phyloP scores from a whole-genome alignment of 2,113 vertebrate species.

The Oncorhynchus keta region DNA sequence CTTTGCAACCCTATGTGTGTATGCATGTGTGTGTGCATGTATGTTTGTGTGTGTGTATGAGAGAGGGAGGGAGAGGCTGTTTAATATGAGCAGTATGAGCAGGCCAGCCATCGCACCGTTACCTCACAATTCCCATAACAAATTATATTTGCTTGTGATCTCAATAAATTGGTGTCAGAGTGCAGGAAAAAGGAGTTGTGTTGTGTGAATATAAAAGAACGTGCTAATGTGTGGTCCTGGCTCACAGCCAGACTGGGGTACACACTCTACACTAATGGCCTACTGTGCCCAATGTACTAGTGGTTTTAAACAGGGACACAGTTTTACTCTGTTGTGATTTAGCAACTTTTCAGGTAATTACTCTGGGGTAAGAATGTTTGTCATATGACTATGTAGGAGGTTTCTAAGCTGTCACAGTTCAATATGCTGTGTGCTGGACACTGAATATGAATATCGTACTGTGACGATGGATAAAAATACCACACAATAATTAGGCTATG shows the following conservation, averaged over 20 bases:
- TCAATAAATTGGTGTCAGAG: slow-evolving; percentile 56
- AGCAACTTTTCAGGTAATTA: not conserved
- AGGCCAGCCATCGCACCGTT: slow-evolving; percentile 6
- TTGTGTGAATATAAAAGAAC: slow-evolving; percentile 44
- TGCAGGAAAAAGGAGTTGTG: slow-evolving; percentile 37
- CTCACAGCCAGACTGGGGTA: not conserved
- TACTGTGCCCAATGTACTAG: not conserved
- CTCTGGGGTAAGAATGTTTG: not conserved
- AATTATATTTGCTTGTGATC: slow-evolving; percentile 57
- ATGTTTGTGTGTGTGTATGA: not conserved
- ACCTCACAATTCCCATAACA: slow-evolving; percentile 55
- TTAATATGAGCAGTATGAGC: slow-evolving; percentile 25
- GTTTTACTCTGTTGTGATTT: not conserved
- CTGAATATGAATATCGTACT: not conserved
- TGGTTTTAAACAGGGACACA: not conserved
- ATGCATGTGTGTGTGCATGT: not conserved
- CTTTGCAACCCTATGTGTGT: too few species aligned
- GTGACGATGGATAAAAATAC: not conserved
- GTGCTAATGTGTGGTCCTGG: not conserved
- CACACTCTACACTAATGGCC: not conserved
- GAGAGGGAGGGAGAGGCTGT: not conserved
- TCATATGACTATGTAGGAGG: not conserved
- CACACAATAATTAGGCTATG: not conserved
- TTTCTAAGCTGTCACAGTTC: not conserved
- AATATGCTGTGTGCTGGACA: not conserved